Evolutionary conservation across 2,888 invertebrate species (phyloP).

Genomic region (Lottia gigantea): DNA sequence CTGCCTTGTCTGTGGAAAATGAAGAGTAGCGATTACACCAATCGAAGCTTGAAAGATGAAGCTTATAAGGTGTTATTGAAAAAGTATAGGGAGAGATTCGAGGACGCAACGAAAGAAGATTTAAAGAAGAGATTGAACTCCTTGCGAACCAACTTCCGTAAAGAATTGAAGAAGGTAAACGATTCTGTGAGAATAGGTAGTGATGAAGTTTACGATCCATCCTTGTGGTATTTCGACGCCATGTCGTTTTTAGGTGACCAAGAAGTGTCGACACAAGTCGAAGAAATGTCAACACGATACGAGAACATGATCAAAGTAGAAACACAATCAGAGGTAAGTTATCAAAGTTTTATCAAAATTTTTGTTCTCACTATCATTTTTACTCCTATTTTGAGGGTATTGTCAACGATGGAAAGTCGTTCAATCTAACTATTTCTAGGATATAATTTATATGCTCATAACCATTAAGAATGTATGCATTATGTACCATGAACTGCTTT

Average conservation of each 20-base stretch:
- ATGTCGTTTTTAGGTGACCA: constrained; percentile 26
- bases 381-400: too few species aligned
- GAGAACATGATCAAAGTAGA: too few species aligned
- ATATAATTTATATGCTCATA: too few species aligned
- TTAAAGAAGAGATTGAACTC: constrained; percentile 46
- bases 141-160: constrained; percentile 43
- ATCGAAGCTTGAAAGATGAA: constrained; percentile 38
- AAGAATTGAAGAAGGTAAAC: constrained; percentile 44
- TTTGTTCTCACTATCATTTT: too few species aligned
- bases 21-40: constrained; percentile 43
- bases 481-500: too few species aligned
- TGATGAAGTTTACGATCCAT: constrained; percentile 24
- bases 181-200: constrained; percentile 20
- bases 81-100: constrained; percentile 27
- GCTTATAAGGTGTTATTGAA: constrained; percentile 26
- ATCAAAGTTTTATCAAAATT: too few species aligned
- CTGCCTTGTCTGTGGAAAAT: constrained; percentile 47
- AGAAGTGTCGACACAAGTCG: background rate
- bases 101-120: constrained; percentile 33
- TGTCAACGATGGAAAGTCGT: too few species aligned
- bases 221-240: constrained; percentile 28
- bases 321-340: too few species aligned
- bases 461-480: too few species aligned
- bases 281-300: too few species aligned
- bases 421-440: too few species aligned